Base-by-base conservation (phyloP, 2,888 invertebrate genomes). In the Formica aserva region DNA sequence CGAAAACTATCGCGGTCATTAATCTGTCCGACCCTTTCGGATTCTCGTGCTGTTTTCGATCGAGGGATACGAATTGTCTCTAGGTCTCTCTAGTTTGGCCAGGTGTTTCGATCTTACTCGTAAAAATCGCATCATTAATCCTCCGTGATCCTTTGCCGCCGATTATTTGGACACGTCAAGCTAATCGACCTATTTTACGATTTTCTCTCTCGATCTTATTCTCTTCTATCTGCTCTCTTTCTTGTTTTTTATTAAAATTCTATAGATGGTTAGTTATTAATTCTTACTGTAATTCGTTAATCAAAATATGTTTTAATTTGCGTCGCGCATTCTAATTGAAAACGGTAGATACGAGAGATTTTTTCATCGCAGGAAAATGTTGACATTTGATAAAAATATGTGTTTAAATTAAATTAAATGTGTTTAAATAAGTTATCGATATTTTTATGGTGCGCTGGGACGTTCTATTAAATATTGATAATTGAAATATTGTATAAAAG, bases 1-100 rank as follows among this genome's bases (percentile, higher is more conserved):
- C 80, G 83, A 83, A 88, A 88, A 80, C 87, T 84, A 82, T 88
- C 85, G 78, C 57, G 74, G 66, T 77, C 83, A 85, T 83, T 78
- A 78, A 85, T 74, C 86, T 71, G 71, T 8, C 45, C 35, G 18
- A 45, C 32, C 62, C 15, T 52, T 65, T 62, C 32, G 69, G 5
- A 74, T 13, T 52, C 69, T 55, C 18, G 22, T 22, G 35, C 35
- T 22, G 48, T 18, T 45, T 26, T 48, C 66, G 80, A 62, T 82
- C 48, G 35, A 82, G 80, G 29, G 60, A 62, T 69, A 82, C 67
- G 48, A 69, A 82, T 82, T 80, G 69, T 71, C 63, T 71, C 63
- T 26, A 57, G 45, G 4, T 4, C 13, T n/a, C 32, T n/a, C 67
- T 15, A 13, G 35, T 6, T 78, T 45, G 22, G 60, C 13, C 71